Conservation (phyloP, 2,888 invertebrate genomes). For the Cheilosia vulpina region DNA sequence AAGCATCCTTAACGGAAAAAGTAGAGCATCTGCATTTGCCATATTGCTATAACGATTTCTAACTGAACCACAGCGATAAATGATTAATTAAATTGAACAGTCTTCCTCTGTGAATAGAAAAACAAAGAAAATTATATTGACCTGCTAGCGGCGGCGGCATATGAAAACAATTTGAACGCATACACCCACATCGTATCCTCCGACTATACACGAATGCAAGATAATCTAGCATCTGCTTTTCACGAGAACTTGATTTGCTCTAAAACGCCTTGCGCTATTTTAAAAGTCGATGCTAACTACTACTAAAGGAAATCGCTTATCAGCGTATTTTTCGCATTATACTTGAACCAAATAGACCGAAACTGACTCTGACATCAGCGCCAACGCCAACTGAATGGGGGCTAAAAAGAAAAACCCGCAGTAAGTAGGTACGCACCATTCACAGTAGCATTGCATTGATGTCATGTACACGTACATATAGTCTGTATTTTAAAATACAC, state of each 20-base stretch:
- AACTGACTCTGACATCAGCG: constrained; percentile 74
- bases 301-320: constrained; percentile 60
- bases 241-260: constrained; percentile 12
- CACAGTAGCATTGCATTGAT: constrained; percentile 57
- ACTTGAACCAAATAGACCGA: constrained; percentile 75
- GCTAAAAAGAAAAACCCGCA: not conserved
- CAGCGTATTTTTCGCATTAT: constrained; percentile 65
- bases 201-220: not conserved
- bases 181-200: constrained; percentile 20
- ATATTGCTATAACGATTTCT: constrained; percentile 52
- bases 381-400: constrained; percentile 54
- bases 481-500: constrained; percentile 1
- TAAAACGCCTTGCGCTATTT: not conserved
- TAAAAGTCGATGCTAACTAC: not conserved
- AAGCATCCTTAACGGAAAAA: constrained; percentile 3
- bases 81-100: constrained; percentile 58
- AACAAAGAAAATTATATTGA: constrained; percentile 32
- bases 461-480: constrained; percentile 40
- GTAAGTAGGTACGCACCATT: constrained; percentile 3
- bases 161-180: constrained; percentile 54
- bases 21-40: constrained; percentile 48
- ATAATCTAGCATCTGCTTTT: constrained; percentile 36
- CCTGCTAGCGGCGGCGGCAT: constrained; percentile 27
- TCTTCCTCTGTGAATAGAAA: constrained; percentile 29
- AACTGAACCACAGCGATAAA: constrained; percentile 53